These are phyloP conservation scores for Dissostichus mawsoni DNA, from an alignment of 2,113 vertebrate genomes.

Conservation along the genomic window DNA sequence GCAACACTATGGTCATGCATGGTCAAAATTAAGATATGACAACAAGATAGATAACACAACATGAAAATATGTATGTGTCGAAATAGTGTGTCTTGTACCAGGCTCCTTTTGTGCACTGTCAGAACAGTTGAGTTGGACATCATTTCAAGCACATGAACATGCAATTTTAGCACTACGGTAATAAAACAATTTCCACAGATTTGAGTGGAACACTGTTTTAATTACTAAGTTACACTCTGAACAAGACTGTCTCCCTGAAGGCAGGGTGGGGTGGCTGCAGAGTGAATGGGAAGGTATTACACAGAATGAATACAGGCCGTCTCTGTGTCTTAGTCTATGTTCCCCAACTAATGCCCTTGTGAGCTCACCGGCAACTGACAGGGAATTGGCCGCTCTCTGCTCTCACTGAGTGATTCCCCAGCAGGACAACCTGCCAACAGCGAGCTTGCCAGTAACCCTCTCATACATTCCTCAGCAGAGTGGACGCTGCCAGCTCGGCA, in stretches of 20 bases:
- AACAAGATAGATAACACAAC: not conserved
- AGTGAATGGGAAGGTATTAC: constrained; percentile 69
- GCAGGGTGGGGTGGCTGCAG: constrained; percentile 44
- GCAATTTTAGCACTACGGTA: constrained; percentile 15
- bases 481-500: constrained; percentile 49
- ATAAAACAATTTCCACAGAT: constrained; percentile 51
- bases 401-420: constrained; percentile 71
- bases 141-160: constrained; percentile 29
- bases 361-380: constrained; percentile 69
- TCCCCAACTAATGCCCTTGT: constrained; percentile 50
- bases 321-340: constrained; percentile 54
- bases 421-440: constrained; percentile 61
- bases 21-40: not conserved
- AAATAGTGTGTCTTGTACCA: not conserved
- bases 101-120: constrained; percentile 21
- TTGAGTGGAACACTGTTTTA: constrained; percentile 52
- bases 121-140: constrained; percentile 21
- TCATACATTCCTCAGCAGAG: constrained; percentile 69
- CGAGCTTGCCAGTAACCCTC: constrained; percentile 52
- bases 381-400: constrained; percentile 63
- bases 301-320: constrained; percentile 60
- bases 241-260: constrained; percentile 26
- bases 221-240: constrained; percentile 50
- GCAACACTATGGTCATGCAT: constrained; percentile 20
- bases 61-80: constrained; percentile 13